Percentiles rank a stretch among this genome's conserved stretches.
These are phyloP conservation scores for Drosophila macrospina DNA, from an alignment of 2,888 invertebrate species.

Conservation along the genomic window DNA sequence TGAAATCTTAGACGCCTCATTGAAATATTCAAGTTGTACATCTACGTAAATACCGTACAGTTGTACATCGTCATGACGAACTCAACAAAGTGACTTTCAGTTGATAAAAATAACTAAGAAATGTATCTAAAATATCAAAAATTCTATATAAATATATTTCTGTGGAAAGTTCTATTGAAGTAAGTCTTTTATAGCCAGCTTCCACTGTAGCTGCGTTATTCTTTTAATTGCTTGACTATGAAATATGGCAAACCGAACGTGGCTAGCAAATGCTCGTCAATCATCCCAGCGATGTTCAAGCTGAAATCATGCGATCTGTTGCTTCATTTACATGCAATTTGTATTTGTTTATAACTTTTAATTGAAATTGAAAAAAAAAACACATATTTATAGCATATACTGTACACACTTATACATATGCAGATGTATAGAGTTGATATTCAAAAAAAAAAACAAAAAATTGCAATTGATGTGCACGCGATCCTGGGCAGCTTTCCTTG, in stretches of 20 bases:
- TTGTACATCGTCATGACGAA: background rate
- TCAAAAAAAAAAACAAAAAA: no score
- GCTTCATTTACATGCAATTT: conserved; percentile 43
- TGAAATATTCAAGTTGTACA: background rate
- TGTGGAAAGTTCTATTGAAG: no score
- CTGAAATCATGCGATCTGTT: conserved; percentile 35
- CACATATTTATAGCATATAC: background rate
- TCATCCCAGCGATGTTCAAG: conserved; percentile 16
- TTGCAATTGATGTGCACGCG: background rate
- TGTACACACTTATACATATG: conserved; percentile 8
- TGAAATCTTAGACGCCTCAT: conserved; percentile 5
- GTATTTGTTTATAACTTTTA: conserved; percentile 33
- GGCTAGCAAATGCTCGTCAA: conserved; percentile 41
- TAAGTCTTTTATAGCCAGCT: background rate
- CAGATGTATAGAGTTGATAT: conserved; percentile 7
- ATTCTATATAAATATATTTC: no score
- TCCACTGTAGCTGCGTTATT: conserved; percentile 1
- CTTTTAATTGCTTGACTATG: conserved; percentile 43
- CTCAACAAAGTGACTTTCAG: background rate
- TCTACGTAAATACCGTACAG: conserved; percentile 8
- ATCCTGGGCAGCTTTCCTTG: conserved; percentile 17
- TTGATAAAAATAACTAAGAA: background rate
- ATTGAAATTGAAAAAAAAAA: conserved; percentile 30
- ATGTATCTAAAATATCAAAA: no score
- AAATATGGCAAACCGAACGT: conserved; percentile 36